phyloP scores from a whole-genome alignment of 2,888 invertebrate genomes.

The Ptychoptera contaminata region DNA sequence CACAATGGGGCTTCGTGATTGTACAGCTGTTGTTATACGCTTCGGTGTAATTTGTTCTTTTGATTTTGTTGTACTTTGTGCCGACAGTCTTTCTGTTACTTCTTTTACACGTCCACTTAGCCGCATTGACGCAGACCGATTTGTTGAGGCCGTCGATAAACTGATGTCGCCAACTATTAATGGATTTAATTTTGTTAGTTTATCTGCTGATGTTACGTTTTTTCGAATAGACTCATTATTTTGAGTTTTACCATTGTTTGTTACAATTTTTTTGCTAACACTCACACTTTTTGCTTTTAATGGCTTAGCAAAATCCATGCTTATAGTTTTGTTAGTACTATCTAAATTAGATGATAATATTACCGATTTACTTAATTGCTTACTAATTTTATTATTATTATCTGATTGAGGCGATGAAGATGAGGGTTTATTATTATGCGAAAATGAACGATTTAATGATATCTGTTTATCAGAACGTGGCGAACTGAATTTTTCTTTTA shows the following conservation, averaged over 20 bases:
- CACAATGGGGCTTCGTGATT: neutral
- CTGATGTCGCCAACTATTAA: neutral
- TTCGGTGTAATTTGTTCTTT: neutral
- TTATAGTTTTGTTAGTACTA: neutral
- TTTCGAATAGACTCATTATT: neutral
- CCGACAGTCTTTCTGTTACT: slow-evolving; percentile 29
- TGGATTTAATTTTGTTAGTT: slow-evolving; percentile 1
- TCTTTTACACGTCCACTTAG: slow-evolving; percentile 32
- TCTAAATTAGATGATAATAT: neutral
- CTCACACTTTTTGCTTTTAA: no score
- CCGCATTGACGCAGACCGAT: slow-evolving; percentile 22
- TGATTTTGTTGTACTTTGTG: slow-evolving; percentile 18
- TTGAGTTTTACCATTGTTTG: neutral
- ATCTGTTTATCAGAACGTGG: neutral
- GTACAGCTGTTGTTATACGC: no score
- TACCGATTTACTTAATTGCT: neutral
- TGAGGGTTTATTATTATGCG: neutral
- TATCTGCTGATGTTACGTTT: neutral
- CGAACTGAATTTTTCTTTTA: slow-evolving; percentile 23
- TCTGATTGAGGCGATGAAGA: neutral
- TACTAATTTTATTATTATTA: neutral
- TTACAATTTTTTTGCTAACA: neutral
- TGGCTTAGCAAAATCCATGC: no score
- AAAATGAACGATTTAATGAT: neutral
- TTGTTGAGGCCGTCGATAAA: neutral